These are phyloP conservation scores for Drosophila leontia DNA, from an alignment of 1,140 invertebrate genomes.

Conservation along the genomic window DNA sequence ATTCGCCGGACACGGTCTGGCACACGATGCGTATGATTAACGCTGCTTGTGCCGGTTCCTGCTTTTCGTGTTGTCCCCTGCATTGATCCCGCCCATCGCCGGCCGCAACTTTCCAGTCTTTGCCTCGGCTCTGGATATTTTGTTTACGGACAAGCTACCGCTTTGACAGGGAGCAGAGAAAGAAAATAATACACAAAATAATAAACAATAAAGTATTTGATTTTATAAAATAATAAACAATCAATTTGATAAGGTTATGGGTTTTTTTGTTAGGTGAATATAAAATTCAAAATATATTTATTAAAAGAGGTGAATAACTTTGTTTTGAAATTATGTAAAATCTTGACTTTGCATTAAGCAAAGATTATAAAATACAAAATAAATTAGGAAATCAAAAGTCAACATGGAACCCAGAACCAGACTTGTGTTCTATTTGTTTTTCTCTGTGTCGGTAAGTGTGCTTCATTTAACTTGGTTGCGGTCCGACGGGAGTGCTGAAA, in stretches of 20 bases:
- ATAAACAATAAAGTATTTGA: too few species aligned
- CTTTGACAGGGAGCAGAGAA: neutral
- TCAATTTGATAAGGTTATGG: neutral
- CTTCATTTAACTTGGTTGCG: conserved; percentile 78
- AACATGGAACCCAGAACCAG: neutral
- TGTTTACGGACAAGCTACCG: conserved; percentile 27
- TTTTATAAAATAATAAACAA: neutral
- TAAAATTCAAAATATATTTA: neutral
- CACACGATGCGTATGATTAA: conserved; percentile 76
- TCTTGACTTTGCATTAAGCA: neutral
- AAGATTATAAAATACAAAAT: neutral
- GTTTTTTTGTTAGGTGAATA: too few species aligned
- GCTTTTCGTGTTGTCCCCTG: conserved; percentile 1
- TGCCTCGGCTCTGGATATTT: conserved; percentile 57
- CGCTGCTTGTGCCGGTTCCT: conserved; percentile 25
- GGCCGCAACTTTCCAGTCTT: conserved; percentile 17
- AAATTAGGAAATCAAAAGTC: neutral
- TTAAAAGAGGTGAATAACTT: neutral
- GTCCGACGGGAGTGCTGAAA: conserved; percentile 51
- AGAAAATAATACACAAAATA: neutral
- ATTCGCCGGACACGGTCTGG: conserved; percentile 42
- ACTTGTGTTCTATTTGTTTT: conserved; percentile 1
- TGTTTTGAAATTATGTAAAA: too few species aligned
- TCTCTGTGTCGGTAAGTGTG: conserved; percentile 33
- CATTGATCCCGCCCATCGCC: neutral